Evolutionary conservation across 2,797 vertebrate genomes (phyloP).

Genomic region (Coregonus ussuriensis): DNA sequence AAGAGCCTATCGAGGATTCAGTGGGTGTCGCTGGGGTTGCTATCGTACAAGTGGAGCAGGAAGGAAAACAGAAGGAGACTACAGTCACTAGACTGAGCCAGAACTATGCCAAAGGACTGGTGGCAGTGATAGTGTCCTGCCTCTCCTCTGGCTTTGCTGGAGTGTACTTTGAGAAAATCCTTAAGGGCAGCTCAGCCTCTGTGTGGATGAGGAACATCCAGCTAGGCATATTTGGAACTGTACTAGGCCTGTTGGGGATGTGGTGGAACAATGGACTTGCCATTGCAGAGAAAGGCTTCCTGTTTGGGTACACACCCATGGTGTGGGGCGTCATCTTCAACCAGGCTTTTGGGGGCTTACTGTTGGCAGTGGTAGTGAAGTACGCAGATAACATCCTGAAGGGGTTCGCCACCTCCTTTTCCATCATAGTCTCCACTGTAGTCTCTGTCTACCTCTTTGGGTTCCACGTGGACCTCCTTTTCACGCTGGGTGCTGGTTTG

Average conservation of each 20-base stretch:
- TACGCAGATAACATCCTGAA: constrained; percentile 97
- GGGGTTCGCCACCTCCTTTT: constrained; percentile 93
- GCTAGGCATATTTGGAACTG: constrained; percentile 86
- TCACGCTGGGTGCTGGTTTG: constrained; percentile 84
- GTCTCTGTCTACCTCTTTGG: constrained; percentile 88
- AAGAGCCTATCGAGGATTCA: constrained; percentile 85
- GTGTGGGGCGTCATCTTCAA: constrained; percentile 91
- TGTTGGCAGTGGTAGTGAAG: constrained; percentile 93
- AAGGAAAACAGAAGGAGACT: constrained; percentile 69
- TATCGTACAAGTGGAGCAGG: constrained; percentile 85
- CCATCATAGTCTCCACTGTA: constrained; percentile 89
- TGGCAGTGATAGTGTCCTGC: constrained; percentile 88
- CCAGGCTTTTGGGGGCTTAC: constrained; percentile 90
- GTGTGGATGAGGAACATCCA: constrained; percentile 93
- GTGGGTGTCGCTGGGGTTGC: constrained; percentile 87
- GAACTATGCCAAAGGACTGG: constrained; percentile 82
- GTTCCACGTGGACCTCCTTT: constrained; percentile 84
- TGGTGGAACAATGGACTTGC: constrained; percentile 84
- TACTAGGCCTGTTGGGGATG: constrained; percentile 82
- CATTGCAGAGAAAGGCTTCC: constrained; percentile 78
- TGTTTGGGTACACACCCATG: constrained; percentile 88
- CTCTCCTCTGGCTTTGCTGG: constrained; percentile 92
- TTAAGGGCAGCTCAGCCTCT: constrained; percentile 86
- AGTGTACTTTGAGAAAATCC: constrained; percentile 93
- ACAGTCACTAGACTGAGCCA: constrained; percentile 54